These are phyloP conservation scores for Phrynosoma platyrhinos DNA, from an alignment of 2,113 vertebrate species.

Conservation along the genomic window DNA sequence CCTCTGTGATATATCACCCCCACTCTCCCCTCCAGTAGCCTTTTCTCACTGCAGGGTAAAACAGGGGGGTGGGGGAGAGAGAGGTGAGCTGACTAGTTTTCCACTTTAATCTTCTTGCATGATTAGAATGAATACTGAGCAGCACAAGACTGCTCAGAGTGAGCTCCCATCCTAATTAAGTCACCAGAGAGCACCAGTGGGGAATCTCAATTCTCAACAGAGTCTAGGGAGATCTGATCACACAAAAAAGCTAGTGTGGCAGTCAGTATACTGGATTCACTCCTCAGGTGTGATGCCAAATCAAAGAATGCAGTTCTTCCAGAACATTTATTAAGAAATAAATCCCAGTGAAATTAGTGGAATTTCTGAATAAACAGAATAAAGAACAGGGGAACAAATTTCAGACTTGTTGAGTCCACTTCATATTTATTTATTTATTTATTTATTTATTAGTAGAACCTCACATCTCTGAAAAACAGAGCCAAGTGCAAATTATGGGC, in stretches of 20 bases:
- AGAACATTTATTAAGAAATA: neutral
- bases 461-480: neutral
- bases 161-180: slow-evolving; percentile 12
- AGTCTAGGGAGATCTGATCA: neutral
- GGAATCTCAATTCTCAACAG: neutral
- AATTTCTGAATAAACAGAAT: neutral
- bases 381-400: neutral
- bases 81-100: slow-evolving; percentile 26
- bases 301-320: neutral
- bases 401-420: neutral
- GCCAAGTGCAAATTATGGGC: neutral
- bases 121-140: slow-evolving; percentile 52
- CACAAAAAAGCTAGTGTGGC: neutral
- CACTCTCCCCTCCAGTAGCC: slow-evolving; percentile 17
- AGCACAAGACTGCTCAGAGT: neutral
- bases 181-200: slow-evolving; percentile 18
- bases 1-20: slow-evolving; percentile 16
- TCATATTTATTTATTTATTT: neutral
- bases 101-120: slow-evolving; percentile 43
- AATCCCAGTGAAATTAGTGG: neutral
- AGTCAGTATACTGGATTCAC: neutral
- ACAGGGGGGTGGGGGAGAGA: neutral
- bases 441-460: neutral
- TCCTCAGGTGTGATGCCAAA: neutral
- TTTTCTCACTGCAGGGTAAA: slow-evolving; percentile 27